Evolutionary conservation across 2,797 vertebrate species (phyloP), one percentile per base, ranked within the genome.

Genomic region (Bryconaethiops microstoma): DNA sequence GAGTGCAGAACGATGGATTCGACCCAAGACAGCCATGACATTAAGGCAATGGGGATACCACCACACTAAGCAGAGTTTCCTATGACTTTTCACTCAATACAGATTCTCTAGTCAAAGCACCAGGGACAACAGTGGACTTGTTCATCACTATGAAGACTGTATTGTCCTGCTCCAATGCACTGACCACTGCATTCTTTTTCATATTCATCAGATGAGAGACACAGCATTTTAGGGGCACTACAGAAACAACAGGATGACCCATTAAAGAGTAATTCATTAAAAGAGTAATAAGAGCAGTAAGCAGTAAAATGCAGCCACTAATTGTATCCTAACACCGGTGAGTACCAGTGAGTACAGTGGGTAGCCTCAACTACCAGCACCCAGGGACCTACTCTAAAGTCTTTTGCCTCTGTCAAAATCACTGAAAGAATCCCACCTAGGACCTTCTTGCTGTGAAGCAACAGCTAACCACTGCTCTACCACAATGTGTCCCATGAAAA

Each of bases 161-260:
- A 23, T 25, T 68, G 63, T 55, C 45, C 48, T 23, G n/a, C 62
- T 79, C 59, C 29, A 55, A 17, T n/a, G 17, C n/a, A 42, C 45
- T 12, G 45, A 63, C 29, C 72, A 67, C 78, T 42, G 35, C 35
- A 7, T 65, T 74, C 70, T n/a, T 39, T 77, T 74, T 68, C 54
- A 25, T 21, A 54, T 76, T 71, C 72, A 78, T 74, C 48, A 77
- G n/a, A 45, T 54, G 39, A 70, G 50, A 73, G 39, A 76, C 57
- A 19, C 39, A 13, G n/a, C 35, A 7, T 60, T 35, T 13, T 63
- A 4, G 7, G 63, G 63, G 7, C 9, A 65, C 35, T 19, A 67
- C 2, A 10, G 35, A 39, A 17, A 67, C 35, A 67, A 67, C 14
- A 68, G 17, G 5, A 17, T 2, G n/a, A 45, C 17, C n/a, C n/a